phyloP scores from a whole-genome alignment of 2,888 invertebrate genomes.

The Napeogenes inachia region DNA sequence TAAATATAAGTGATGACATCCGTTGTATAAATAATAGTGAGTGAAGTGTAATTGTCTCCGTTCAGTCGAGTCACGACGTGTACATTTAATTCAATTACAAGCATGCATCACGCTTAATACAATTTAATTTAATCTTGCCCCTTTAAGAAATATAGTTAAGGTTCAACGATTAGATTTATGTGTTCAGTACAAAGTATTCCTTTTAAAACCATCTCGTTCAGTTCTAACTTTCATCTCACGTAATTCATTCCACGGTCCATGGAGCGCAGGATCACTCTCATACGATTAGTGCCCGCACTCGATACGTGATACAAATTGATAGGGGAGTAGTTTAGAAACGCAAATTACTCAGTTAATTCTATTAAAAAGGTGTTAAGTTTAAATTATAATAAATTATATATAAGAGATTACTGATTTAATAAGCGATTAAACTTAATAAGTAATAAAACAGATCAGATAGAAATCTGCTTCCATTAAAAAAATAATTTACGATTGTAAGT shows the following conservation, averaged over 20 bases:
- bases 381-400: too few relatives aligned
- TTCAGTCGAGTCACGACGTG: constrained; percentile 12
- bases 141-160: constrained; percentile 1
- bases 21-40: constrained; percentile 11
- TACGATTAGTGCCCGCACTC: constrained; percentile 24
- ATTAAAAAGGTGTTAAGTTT: background rate
- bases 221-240: constrained; percentile 42
- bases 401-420: too few relatives aligned
- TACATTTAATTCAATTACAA: constrained; percentile 5
- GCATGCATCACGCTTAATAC: background rate
- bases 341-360: constrained; percentile 2
- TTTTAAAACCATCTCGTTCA: too few relatives aligned
- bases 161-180: background rate
- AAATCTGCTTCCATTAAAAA: too few relatives aligned
- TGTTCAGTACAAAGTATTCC: too few relatives aligned
- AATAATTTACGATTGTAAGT: too few relatives aligned
- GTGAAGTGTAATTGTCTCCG: constrained; percentile 13
- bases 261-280: constrained; percentile 38
- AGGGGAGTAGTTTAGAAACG: constrained; percentile 23
- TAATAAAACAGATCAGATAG: too few relatives aligned
- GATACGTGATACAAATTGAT: constrained; percentile 29
- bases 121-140: background rate
- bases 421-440: too few relatives aligned
- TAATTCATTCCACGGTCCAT: constrained; percentile 50
- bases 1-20: constrained; percentile 11